Evolutionary conservation across 2,888 invertebrate species (phyloP).

Genomic region (Thumatha senex): DNA sequence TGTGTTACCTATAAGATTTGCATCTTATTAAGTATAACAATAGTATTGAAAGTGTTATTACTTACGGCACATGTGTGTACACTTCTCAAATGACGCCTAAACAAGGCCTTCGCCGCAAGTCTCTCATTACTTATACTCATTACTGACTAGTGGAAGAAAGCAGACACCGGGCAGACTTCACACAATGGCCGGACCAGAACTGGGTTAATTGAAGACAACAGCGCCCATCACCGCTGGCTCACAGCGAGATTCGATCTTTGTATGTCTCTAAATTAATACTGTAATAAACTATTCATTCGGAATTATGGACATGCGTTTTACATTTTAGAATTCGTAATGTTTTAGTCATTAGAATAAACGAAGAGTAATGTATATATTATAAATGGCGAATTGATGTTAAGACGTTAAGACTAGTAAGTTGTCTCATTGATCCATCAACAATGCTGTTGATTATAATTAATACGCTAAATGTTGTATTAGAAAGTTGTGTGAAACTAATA

Average conservation of each 20-base stretch:
- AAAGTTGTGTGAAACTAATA: background rate
- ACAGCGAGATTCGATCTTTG: constrained; percentile 61
- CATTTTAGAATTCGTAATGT: constrained; percentile 8
- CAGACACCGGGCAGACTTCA: constrained; percentile 76
- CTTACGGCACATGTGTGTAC: constrained; percentile 53
- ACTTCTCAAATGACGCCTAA: constrained; percentile 63
- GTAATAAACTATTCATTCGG: constrained; percentile 56
- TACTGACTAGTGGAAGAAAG: constrained; percentile 72
- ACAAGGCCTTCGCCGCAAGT: constrained; percentile 55
- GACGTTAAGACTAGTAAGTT: background rate
- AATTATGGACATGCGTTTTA: constrained; percentile 32
- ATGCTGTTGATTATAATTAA: background rate
- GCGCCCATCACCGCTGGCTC: constrained; percentile 62
- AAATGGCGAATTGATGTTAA: background rate
- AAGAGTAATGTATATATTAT: constrained; percentile 7
- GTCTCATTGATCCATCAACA: background rate
- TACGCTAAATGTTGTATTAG: background rate
- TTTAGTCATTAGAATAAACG: constrained; percentile 23
- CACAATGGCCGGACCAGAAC: constrained; percentile 70
- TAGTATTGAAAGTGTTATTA: constrained; percentile 44
- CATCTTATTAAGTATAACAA: constrained; percentile 35
- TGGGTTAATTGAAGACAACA: constrained; percentile 80
- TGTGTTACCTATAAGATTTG: constrained; percentile 23
- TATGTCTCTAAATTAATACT: constrained; percentile 58
- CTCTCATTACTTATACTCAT: constrained; percentile 69